Evolutionary conservation across 2,888 invertebrate genomes (phyloP).

Genomic region (Amiota communis): DNA sequence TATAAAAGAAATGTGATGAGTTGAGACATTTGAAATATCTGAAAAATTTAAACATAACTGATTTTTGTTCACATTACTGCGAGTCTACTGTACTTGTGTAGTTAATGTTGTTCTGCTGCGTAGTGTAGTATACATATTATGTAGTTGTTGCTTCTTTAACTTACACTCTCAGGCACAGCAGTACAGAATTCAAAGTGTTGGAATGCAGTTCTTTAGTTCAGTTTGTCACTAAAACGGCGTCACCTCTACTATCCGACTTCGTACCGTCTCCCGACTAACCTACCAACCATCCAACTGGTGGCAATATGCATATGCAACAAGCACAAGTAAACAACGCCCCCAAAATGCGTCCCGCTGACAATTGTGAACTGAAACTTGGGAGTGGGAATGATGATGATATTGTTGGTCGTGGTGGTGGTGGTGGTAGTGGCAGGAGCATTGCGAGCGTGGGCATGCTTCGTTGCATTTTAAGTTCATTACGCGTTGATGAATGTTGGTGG

Average conservation of each 20-base stretch:
- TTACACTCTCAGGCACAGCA: background rate
- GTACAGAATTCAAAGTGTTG: background rate
- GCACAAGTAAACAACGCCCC: conserved; percentile 15
- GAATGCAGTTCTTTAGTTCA: background rate
- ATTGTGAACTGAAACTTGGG: no score
- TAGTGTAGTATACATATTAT: no score
- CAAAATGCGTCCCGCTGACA: conserved; percentile 4
- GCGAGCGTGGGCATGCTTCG: conserved; percentile 59
- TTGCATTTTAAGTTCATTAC: conserved; percentile 67
- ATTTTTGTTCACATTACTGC: no score
- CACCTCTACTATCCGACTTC: no score
- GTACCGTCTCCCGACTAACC: background rate
- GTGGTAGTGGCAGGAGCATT: no score
- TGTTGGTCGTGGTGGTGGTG: conserved; percentile 49
- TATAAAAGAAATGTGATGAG: no score
- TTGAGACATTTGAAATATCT: no score
- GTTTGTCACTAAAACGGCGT: no score
- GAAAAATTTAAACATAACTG: no score
- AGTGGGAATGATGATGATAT: conserved; percentile 36
- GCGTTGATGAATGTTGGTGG: conserved; percentile 23
- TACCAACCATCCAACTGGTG: background rate
- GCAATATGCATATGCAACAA: background rate
- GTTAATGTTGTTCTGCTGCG: no score
- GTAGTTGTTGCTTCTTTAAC: background rate
- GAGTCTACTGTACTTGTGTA: no score